Base-by-base conservation (phyloP, 2,797 vertebrate species). In the Hoplostethus atlanticus region DNA sequence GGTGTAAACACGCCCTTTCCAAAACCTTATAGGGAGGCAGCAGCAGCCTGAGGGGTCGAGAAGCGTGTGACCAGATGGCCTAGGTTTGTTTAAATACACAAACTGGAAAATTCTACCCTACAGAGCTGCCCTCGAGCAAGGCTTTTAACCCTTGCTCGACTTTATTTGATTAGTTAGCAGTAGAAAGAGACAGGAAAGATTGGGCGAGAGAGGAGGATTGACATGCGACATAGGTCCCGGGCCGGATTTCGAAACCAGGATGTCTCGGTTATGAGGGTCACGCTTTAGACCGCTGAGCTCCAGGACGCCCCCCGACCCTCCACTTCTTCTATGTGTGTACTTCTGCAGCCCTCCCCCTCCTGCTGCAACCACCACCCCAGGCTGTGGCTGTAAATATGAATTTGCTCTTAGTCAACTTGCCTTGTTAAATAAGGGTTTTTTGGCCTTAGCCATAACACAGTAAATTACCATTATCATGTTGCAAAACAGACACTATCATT, bases 391-490 rank as follows among this genome's bases (percentile, higher is more conserved):
- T 80, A 88, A 88, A 86, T 85, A 86, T 62, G 66, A 89, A 88
- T 81, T 81, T 83, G 72, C 79, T 78, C 72, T 84, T 51, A 77
- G 80, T 87, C 85, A 87, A 85, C 81, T 67, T 1, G 30, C 36
- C 34, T 76, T 72, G 73, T 76, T 77, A 72, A 89, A 82, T 85
- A 67, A 65, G 52, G 68, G 70, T 71, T 72, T 68, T 85, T 75
- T 42, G 38, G 74, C 64, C 74, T 81, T 53, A 87, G 84, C 77
- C 87, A 90, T 82, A 84, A 91, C 86, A 74, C 58, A 40, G 73
- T 77, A 86, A 90, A 89, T 90, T 73, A 88, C 84, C 79, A 80
- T 84, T 80, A 90, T 87, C 58, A 59, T 59, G 84, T 84, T 79
- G 71, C 76, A 84, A 74, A 89, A 83, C 82, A 85, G 76, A 87